Evolutionary conservation across 2,113 vertebrate genomes (phyloP).

Genomic region (Asarcornis scutulata): DNA sequence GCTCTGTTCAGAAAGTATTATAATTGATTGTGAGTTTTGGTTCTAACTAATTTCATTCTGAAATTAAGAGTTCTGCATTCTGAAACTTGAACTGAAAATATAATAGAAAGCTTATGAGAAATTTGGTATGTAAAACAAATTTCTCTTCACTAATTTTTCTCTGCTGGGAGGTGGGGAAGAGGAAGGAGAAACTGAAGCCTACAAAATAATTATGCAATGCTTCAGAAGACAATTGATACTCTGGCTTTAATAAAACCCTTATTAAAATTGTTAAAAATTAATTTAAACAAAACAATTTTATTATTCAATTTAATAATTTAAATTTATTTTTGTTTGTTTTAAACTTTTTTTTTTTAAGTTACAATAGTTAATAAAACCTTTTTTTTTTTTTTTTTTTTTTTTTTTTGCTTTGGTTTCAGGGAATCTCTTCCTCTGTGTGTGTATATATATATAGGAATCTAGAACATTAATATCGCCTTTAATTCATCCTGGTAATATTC

Average conservation of each 20-base stretch:
- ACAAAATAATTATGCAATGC: not conserved
- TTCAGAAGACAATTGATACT: slow-evolving; percentile 27
- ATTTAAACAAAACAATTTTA: too few relatives aligned
- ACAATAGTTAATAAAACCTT: not conserved
- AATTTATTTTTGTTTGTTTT: too few relatives aligned
- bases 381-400: not conserved
- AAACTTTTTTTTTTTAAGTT: too few relatives aligned
- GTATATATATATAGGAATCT: too few relatives aligned
- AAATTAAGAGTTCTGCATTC: slow-evolving; percentile 49
- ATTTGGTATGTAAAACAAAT: slow-evolving; percentile 9
- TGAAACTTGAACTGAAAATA: slow-evolving; percentile 34
- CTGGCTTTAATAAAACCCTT: slow-evolving; percentile 27
- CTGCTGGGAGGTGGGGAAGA: not conserved
- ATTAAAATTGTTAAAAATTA: too few relatives aligned
- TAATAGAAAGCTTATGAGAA: slow-evolving; percentile 49
- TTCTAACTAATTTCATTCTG: slow-evolving; percentile 36
- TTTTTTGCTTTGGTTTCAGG: not conserved
- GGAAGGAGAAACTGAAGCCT: not conserved
- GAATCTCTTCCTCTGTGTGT: not conserved
- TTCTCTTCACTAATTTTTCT: not conserved
- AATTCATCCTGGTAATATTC: not conserved
- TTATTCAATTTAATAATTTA: too few relatives aligned
- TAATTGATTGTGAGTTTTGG: not conserved
- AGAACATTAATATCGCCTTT: not conserved
- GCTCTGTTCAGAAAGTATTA: not conserved